These are phyloP conservation scores for Thamnaconus septentrionalis DNA, from an alignment of 2,113 vertebrate genomes.

Conservation along the genomic window DNA sequence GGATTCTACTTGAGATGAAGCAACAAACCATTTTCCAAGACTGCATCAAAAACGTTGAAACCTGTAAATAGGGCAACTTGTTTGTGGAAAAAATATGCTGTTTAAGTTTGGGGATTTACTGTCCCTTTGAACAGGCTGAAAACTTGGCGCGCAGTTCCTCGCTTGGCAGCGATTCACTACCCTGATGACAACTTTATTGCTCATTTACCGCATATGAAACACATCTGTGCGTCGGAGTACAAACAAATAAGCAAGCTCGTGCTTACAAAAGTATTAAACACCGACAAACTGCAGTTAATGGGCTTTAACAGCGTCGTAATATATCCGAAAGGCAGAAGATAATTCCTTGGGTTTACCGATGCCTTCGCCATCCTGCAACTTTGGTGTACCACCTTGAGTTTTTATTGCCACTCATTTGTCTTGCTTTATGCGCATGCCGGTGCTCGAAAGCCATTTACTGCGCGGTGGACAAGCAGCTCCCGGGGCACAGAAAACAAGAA, in stretches of 20 bases:
- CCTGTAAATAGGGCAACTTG: no score
- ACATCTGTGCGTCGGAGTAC: slow-evolving; percentile 10
- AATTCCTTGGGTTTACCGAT: not conserved
- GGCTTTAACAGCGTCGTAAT: slow-evolving; percentile 14
- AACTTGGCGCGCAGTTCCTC: no score
- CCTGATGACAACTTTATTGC: no score
- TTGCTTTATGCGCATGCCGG: not conserved
- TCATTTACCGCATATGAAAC: slow-evolving; percentile 16
- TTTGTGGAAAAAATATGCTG: no score
- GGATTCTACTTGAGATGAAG: no score
- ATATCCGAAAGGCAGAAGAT: slow-evolving; percentile 8
- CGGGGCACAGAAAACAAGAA: slow-evolving; percentile 23
- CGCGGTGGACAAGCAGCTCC: slow-evolving; percentile 26
- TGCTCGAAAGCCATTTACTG: slow-evolving; percentile 9
- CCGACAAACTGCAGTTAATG: slow-evolving; percentile 22
- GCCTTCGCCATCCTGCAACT: slow-evolving; percentile 10
- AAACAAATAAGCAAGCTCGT: slow-evolving; percentile 25
- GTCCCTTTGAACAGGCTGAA: no score
- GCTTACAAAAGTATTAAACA: slow-evolving; percentile 14
- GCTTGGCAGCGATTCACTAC: no score
- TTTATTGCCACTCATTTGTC: slow-evolving; percentile 3
- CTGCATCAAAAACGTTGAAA: no score
- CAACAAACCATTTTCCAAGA: no score
- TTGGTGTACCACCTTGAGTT: slow-evolving; percentile 1
- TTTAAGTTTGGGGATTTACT: no score